Percentiles rank a stretch among this genome's conserved stretches.
Conservation (phyloP, 23 tunicate genomes). For the Trididemnum nubilum region DNA sequence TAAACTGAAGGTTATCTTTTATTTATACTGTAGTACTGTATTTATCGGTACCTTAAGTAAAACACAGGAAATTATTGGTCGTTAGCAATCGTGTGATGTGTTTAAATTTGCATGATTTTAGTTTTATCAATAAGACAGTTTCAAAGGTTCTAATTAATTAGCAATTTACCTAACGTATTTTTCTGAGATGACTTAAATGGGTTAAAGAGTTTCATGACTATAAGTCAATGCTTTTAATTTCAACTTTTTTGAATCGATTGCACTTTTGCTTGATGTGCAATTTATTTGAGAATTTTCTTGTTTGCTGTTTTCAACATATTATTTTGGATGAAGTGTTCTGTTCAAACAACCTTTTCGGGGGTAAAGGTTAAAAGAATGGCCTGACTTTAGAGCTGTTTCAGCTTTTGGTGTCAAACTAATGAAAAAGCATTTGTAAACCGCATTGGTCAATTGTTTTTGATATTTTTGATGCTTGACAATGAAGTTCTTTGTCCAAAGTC, state of each 20-base stretch:
- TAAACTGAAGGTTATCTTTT: not conserved
- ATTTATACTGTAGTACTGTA: not conserved
- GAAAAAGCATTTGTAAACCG: slow-evolving; percentile 47
- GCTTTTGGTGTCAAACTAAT: slow-evolving; percentile 39
- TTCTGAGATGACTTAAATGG: no score
- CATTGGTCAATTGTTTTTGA: slow-evolving; percentile 35
- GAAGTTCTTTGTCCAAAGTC: slow-evolving; percentile 25
- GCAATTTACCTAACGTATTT: no score
- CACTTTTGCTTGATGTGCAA: no score
- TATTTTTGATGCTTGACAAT: slow-evolving; percentile 40
- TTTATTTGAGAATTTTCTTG: slow-evolving; percentile 5
- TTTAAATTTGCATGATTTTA: no score
- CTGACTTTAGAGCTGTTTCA: not conserved
- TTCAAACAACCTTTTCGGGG: not conserved
- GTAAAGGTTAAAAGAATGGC: not conserved
- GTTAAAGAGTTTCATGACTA: no score
- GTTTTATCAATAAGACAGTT: no score
- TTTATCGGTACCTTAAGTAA: no score
- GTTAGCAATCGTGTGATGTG: not conserved
- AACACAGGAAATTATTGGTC: not conserved
- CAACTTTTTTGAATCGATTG: no score
- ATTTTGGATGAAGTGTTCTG: not conserved
- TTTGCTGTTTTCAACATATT: not conserved
- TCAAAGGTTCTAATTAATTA: no score
- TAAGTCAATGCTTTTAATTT: no score